phyloP scores from a whole-genome alignment of 2,888 invertebrate genomes.

The Ochropleura leucogaster region DNA sequence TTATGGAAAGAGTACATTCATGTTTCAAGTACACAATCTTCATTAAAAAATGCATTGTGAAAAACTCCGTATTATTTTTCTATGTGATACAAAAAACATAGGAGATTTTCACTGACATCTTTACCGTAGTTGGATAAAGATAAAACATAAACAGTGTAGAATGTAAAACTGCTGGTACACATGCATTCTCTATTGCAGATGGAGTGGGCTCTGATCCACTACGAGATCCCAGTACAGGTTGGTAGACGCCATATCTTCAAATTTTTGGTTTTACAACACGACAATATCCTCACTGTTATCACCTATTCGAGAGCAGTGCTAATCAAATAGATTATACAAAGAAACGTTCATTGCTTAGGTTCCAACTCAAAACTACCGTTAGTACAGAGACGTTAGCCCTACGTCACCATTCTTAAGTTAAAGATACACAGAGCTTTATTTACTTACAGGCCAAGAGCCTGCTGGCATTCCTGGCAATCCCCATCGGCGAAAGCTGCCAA shows the following conservation, averaged over 20 bases:
- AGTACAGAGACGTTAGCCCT: neutral
- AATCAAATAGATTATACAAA: neutral
- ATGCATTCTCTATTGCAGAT: neutral
- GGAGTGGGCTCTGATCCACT: neutral
- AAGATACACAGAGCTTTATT: neutral
- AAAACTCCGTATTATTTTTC: neutral
- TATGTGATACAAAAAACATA: neutral
- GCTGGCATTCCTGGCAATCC: conserved; percentile 2
- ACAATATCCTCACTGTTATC: neutral
- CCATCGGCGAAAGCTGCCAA: conserved; percentile 1
- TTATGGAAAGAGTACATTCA: neutral
- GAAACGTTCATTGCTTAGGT: neutral
- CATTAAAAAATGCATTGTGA: neutral
- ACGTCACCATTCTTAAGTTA: neutral
- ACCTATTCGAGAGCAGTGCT: neutral
- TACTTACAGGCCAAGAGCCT: conserved; percentile 6
- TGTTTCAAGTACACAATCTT: neutral
- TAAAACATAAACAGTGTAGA: neutral
- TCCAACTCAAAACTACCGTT: neutral
- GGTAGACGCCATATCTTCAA: neutral
- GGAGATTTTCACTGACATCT: neutral
- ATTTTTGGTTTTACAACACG: neutral
- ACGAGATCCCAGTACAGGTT: neutral
- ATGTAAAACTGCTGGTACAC: neutral
- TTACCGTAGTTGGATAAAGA: neutral